phyloP scores from a whole-genome alignment of 2,888 invertebrate genomes.

The Hermaeophaga mercurialis region DNA sequence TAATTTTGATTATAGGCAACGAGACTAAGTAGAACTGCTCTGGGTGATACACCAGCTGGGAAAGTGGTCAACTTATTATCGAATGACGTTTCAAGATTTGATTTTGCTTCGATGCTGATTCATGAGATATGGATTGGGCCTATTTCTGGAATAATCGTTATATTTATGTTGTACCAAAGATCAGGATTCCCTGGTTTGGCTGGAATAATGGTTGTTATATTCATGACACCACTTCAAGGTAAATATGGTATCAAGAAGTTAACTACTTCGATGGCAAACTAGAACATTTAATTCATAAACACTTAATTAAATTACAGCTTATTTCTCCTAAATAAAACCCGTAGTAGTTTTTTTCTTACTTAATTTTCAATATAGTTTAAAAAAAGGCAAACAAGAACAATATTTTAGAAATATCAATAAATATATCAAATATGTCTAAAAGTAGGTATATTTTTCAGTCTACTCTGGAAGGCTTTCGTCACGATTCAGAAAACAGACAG shows the following conservation, averaged over 20 bases:
- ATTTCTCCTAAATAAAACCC: no score
- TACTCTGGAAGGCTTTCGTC: constrained; percentile 69
- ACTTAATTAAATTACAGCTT: no score
- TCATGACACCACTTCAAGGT: constrained; percentile 86
- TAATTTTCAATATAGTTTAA: no score
- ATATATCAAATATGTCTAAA: no score
- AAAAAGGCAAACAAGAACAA: no score
- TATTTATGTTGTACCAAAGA: constrained; percentile 76
- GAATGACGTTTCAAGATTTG: constrained; percentile 92
- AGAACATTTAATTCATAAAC: no score
- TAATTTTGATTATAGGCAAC: constrained; percentile 62
- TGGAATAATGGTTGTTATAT: constrained; percentile 77
- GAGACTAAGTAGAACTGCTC: constrained; percentile 69
- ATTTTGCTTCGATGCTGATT: constrained; percentile 79
- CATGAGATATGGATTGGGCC: constrained; percentile 91
- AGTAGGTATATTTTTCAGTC: constrained; percentile 58
- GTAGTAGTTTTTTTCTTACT: no score
- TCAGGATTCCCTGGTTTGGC: constrained; percentile 76
- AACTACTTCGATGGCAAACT: no score
- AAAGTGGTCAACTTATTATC: constrained; percentile 92
- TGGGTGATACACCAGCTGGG: constrained; percentile 79
- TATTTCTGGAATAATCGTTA: constrained; percentile 67
- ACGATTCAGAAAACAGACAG: constrained; percentile 75
- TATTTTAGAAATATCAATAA: no score
- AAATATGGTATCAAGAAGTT: constrained; percentile 44